phyloP scores from a whole-genome alignment of 2,888 invertebrate genomes.

The Ormyrus thymus region DNA sequence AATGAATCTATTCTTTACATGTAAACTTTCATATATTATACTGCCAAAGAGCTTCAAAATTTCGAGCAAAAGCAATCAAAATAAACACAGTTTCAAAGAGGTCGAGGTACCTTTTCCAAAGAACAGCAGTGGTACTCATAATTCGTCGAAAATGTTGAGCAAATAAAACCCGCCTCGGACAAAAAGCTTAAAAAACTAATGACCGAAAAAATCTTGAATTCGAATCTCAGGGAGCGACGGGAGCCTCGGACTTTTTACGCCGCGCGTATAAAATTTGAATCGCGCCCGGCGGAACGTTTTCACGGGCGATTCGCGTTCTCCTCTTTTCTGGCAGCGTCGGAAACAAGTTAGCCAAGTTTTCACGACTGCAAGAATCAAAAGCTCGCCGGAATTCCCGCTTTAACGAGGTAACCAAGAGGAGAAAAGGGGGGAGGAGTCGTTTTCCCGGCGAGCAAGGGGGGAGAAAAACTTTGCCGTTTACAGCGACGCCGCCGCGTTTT shows the following conservation, averaged over 20 bases:
- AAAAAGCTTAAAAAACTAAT: too few relatives aligned
- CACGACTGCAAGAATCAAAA: constrained; percentile 33
- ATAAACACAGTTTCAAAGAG: too few relatives aligned
- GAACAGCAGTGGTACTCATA: too few relatives aligned
- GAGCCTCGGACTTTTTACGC: neutral
- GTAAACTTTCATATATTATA: too few relatives aligned
- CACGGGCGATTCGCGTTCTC: constrained; percentile 6
- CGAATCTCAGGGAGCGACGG: too few relatives aligned
- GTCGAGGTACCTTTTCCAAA: too few relatives aligned
- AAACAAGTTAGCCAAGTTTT: constrained; percentile 49
- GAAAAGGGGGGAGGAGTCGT: constrained; percentile 1
- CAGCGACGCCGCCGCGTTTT: neutral
- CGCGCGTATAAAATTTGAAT: constrained; percentile 14
- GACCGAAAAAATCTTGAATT: too few relatives aligned
- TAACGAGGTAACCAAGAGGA: constrained; percentile 55
- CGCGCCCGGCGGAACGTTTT: constrained; percentile 1
- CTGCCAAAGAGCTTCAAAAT: too few relatives aligned
- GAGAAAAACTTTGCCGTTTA: constrained; percentile 39
- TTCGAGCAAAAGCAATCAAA: too few relatives aligned
- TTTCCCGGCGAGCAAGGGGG: neutral
- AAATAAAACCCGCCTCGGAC: too few relatives aligned
- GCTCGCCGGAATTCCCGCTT: constrained; percentile 35
- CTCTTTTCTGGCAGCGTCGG: neutral
- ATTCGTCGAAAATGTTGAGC: too few relatives aligned
- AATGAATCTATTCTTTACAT: too few relatives aligned